A percentile compares a stretch with the other conserved stretches of the same genome.
Conservation (phyloP, 1,140 invertebrate genomes). For the Meloidogyne hapla region DNA sequence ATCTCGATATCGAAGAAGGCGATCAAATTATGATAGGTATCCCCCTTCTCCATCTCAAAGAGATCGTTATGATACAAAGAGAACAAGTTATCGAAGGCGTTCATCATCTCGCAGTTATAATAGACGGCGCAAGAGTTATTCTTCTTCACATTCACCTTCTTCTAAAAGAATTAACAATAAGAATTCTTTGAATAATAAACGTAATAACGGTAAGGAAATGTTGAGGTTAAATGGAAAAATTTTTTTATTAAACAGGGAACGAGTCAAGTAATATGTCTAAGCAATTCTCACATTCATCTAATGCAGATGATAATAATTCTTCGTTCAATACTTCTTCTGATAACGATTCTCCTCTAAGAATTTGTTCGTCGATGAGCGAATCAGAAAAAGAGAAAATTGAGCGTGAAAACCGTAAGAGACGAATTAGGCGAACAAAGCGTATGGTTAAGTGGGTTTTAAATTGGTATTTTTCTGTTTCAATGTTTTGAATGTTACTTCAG, state of each 20-base stretch:
- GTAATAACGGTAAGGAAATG: not conserved
- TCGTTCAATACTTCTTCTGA: constrained; percentile 21
- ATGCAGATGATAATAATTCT: constrained; percentile 6
- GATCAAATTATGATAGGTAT: not conserved
- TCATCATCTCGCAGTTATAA: constrained; percentile 1
- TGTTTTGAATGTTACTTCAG: not conserved
- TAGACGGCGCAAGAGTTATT: not conserved
- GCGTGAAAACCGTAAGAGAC: constrained; percentile 59
- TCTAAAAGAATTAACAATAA: not conserved
- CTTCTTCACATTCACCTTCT: not conserved
- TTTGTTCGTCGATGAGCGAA: constrained; percentile 52
- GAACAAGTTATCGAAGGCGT: not conserved
- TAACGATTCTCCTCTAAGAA: constrained; percentile 20
- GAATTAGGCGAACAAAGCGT: constrained; percentile 52
- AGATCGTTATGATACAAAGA: not conserved
- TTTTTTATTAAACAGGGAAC: not conserved
- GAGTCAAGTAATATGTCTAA: not conserved
- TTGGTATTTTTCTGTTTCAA: not conserved
- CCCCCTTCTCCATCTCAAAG: not conserved
- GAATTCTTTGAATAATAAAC: not conserved
- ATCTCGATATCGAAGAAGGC: not conserved
- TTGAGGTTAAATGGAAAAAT: no score
- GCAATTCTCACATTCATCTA: not conserved
- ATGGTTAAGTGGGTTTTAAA: constrained; percentile 33
- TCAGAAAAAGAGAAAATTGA: constrained; percentile 59